Evolutionary conservation across 2,113 vertebrate genomes (phyloP).

Genomic region (Sinocyclocheilus anshuiensis): DNA sequence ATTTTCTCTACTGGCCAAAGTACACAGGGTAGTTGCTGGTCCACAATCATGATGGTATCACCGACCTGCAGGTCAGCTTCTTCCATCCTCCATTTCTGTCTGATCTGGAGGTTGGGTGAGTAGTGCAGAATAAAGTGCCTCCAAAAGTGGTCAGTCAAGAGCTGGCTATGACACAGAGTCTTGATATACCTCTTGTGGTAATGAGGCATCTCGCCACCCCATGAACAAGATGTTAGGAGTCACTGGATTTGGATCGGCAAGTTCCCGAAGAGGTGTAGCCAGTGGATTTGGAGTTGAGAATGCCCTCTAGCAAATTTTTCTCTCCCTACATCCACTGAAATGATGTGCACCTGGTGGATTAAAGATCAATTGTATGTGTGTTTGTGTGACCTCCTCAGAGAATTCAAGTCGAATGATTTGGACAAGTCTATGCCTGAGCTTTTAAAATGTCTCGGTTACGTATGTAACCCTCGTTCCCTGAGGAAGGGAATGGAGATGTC

Average conservation of each 20-base stretch:
- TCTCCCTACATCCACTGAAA: too few species aligned
- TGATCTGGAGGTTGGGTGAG: not conserved
- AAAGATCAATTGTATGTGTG: too few species aligned
- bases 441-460: too few species aligned
- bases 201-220: not conserved
- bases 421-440: too few species aligned
- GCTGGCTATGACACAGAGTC: not conserved
- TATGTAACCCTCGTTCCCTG: too few species aligned
- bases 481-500: too few species aligned
- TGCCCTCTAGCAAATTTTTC: slow-evolving; percentile 62
- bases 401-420: too few species aligned
- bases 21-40: not conserved
- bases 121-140: not conserved
- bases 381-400: too few species aligned
- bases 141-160: not conserved
- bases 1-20: not conserved
- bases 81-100: not conserved
- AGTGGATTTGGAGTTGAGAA: not conserved
- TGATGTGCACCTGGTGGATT: too few species aligned
- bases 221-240: not conserved
- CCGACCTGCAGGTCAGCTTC: not conserved
- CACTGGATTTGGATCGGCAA: not conserved
- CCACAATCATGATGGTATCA: not conserved
- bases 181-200: not conserved
- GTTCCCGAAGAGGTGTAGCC: not conserved